phyloP scores from a whole-genome alignment of 2,888 invertebrate species.

The Agonum fuliginosum region DNA sequence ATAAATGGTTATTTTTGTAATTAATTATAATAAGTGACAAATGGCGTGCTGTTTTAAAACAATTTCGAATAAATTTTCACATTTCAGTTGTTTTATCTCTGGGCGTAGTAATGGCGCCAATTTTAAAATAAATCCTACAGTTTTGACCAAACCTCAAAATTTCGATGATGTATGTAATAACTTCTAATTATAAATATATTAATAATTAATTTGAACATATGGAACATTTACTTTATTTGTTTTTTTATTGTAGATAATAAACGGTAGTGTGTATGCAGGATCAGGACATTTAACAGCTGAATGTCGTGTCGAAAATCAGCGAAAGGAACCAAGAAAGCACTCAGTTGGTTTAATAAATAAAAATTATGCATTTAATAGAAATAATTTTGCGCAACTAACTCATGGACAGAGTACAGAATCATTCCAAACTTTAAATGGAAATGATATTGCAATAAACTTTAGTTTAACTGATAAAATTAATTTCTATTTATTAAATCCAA shows the following conservation, averaged over 20 bases:
- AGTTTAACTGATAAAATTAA: slow-evolving; percentile 27
- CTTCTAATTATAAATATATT: slow-evolving; percentile 1
- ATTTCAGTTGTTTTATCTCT: slow-evolving; percentile 53
- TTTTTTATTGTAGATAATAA: slow-evolving; percentile 21
- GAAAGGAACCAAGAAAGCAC: not conserved
- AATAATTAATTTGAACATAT: slow-evolving; percentile 14
- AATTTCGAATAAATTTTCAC: slow-evolving; percentile 53
- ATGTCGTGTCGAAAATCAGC: not conserved
- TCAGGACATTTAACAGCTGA: slow-evolving; percentile 5
- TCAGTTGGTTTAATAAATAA: slow-evolving; percentile 16
- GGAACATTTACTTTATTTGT: not conserved
- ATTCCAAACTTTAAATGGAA: slow-evolving; percentile 23
- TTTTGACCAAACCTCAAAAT: slow-evolving; percentile 57
- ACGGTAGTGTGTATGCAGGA: not conserved
- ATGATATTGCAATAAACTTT: slow-evolving; percentile 15
- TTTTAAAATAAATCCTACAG: slow-evolving; percentile 52
- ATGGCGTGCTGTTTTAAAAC: slow-evolving; percentile 59
- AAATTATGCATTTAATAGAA: slow-evolving; percentile 41
- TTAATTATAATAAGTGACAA: slow-evolving; percentile 51
- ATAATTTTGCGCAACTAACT: not conserved
- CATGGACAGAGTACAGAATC: slow-evolving; percentile 12
- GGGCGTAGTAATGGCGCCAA: slow-evolving; percentile 48
- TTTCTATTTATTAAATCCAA: slow-evolving; percentile 26
- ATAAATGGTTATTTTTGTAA: slow-evolving; percentile 14
- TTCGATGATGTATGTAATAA: slow-evolving; percentile 51